Evolutionary conservation across 2,113 vertebrate species (phyloP).

Genomic region (Ceyx cyanopectus): DNA sequence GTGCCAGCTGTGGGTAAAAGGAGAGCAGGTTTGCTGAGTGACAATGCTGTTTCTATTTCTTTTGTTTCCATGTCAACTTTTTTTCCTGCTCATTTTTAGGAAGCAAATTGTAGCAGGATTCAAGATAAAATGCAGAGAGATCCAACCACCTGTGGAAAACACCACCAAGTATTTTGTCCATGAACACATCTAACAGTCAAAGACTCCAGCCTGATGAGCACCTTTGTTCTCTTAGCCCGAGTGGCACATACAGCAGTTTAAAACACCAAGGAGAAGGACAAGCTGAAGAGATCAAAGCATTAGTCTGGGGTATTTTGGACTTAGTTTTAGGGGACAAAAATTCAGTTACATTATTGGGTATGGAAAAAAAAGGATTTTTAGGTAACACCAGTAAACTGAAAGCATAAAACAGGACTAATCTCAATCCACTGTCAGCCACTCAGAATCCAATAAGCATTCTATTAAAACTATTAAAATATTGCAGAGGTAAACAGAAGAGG

Average conservation of each 20-base stretch:
- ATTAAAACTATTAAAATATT: neutral
- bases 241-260: neutral
- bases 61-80: slow-evolving; percentile 5
- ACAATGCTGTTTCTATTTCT: neutral
- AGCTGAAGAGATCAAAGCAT: neutral
- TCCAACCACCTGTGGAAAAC: neutral
- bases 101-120: neutral
- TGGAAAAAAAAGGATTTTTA: accelerated
- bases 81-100: neutral
- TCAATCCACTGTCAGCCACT: neutral
- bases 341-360: neutral
- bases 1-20: neutral
- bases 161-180: neutral
- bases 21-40: neutral
- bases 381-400: neutral
- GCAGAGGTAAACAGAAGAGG: neutral
- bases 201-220: neutral
- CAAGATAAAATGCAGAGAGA: neutral
- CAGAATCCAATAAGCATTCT: neutral
- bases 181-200: neutral
- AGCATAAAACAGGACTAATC: neutral
- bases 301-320: neutral
- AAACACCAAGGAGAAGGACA: neutral
- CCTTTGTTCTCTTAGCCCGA: neutral
- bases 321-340: neutral